Evolutionary conservation across 2,797 vertebrate genomes (phyloP).

Genomic region (Squalus acanthias): DNA sequence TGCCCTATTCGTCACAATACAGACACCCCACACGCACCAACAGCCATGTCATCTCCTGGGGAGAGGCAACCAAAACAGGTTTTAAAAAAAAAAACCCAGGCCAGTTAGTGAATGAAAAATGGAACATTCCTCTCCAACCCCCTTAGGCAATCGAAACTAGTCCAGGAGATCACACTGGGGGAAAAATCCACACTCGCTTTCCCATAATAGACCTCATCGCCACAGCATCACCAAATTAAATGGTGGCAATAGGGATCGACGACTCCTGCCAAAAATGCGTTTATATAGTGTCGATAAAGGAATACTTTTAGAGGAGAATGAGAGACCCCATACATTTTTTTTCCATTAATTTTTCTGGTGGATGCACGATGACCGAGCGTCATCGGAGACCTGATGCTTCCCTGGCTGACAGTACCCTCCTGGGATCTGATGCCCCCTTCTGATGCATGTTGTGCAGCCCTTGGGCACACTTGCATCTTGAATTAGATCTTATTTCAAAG

Average conservation of each 20-base stretch:
- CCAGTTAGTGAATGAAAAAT: too few species aligned
- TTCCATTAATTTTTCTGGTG: background rate
- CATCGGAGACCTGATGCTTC: background rate
- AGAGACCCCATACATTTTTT: background rate
- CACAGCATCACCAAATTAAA: background rate
- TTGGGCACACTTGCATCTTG: background rate
- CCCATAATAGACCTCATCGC: background rate
- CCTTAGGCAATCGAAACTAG: too few species aligned
- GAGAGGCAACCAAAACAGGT: too few species aligned
- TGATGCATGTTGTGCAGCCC: background rate
- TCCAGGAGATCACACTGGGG: too few species aligned
- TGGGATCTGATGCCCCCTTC: background rate
- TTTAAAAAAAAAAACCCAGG: too few species aligned
- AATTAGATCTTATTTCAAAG: slow-evolving; percentile 4
- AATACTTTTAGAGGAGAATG: too few species aligned
- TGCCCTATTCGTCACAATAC: too few species aligned
- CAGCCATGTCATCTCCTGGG: too few species aligned
- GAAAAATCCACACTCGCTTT: background rate
- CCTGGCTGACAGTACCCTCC: background rate
- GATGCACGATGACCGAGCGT: background rate
- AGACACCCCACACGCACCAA: too few species aligned
- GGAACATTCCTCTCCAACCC: too few species aligned
- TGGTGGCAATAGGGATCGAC: background rate
- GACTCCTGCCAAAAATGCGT: background rate
- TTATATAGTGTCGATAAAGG: background rate